A percentile compares a stretch with the other conserved stretches of the same genome.
Evolutionary conservation across 2,888 invertebrate genomes (phyloP).

Genomic region (Abrostola tripartita): DNA sequence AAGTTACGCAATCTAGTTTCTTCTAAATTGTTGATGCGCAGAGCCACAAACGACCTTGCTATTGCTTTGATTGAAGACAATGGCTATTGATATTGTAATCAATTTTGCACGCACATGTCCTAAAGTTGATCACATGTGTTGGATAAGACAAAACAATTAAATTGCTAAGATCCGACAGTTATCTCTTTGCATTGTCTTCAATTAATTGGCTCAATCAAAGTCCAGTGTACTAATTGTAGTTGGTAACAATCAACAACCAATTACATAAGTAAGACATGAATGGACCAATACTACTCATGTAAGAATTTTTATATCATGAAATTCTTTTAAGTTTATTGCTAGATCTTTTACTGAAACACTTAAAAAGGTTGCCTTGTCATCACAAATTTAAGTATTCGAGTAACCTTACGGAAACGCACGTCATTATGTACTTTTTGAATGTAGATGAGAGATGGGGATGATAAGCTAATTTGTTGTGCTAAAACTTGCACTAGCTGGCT

Average conservation of each 20-base stretch:
- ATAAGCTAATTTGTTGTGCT: no score
- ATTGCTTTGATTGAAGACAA: conserved; percentile 50
- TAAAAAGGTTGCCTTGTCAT: no score
- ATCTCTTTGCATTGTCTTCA: conserved; percentile 8
- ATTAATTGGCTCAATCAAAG: conserved; percentile 6
- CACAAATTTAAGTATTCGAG: no score
- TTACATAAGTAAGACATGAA: background rate
- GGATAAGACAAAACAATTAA: conserved; percentile 31
- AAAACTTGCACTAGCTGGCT: no score
- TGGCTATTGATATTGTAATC: conserved; percentile 48
- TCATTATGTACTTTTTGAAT: no score
- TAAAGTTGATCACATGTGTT: conserved; percentile 26
- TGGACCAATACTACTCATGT: no score
- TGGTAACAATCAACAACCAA: background rate
- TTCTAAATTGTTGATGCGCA: conserved; percentile 9
- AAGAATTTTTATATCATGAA: no score
- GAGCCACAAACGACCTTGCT: conserved; percentile 30
- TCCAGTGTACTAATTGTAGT: background rate
- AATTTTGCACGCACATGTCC: conserved; percentile 29
- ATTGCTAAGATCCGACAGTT: conserved; percentile 9
- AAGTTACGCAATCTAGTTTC: conserved; percentile 22
- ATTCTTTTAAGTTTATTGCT: no score
- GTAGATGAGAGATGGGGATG: no score
- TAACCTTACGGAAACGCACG: no score
- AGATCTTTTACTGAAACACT: no score